Evolutionary conservation across 2,797 vertebrate genomes (phyloP).

Genomic region (Tolypeutes matacus): DNA sequence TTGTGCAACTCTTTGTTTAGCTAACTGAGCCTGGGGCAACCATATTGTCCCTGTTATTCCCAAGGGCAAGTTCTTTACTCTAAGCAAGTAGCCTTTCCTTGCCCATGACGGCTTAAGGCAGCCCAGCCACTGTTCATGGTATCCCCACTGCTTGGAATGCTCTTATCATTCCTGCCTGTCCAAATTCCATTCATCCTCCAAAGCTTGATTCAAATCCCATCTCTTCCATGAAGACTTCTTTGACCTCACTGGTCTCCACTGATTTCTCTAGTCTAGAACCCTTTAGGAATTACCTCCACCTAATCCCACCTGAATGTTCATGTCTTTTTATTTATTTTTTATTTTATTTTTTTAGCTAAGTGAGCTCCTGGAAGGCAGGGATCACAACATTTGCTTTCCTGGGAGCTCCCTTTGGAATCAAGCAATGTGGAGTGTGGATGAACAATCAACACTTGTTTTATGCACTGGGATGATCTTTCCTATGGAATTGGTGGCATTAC

Average conservation of each 20-base stretch:
- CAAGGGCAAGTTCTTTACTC: not conserved
- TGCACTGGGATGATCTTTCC: not conserved
- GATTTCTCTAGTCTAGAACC: not conserved
- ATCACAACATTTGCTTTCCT: not conserved
- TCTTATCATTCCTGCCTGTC: not conserved
- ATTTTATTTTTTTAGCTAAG: not conserved
- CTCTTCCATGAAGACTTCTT: not conserved
- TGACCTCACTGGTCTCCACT: not conserved
- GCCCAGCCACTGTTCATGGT: not conserved
- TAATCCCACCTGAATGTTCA: not conserved
- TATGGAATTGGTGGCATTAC: not conserved
- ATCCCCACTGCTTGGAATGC: not conserved
- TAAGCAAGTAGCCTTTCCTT: not conserved
- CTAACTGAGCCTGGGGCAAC: not conserved
- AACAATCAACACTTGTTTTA: not conserved
- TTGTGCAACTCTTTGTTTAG: not conserved
- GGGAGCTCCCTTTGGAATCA: not conserved
- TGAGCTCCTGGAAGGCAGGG: not conserved
- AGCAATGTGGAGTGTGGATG: not conserved
- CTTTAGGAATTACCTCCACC: not conserved
- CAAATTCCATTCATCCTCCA: not conserved
- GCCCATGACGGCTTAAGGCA: not conserved
- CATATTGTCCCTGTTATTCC: not conserved
- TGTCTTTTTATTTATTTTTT: not conserved
- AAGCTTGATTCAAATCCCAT: constrained; percentile 5